Percentiles rank a stretch among this genome's conserved stretches.
These are phyloP conservation scores for Xestia c-nigrum DNA, from an alignment of 2,888 invertebrate genomes.

Conservation along the genomic window DNA sequence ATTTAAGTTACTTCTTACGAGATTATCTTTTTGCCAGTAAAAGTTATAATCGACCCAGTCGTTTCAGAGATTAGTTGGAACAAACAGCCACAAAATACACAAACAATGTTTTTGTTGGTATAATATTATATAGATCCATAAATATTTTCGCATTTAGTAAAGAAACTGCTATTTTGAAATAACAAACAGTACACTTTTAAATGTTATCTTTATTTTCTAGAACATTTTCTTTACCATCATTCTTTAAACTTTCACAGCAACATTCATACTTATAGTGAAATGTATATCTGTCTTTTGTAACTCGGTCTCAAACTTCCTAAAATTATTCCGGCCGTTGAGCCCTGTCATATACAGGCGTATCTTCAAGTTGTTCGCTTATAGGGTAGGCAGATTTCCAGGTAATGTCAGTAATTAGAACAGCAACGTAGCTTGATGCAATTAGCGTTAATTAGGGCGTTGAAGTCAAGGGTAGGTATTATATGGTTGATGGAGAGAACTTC, in stretches of 20 bases:
- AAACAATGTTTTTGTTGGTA: too few species aligned
- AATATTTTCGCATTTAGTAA: too few species aligned
- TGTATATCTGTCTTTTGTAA: conserved; percentile 9
- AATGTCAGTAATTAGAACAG: background rate
- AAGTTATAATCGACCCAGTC: too few species aligned
- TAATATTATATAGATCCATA: too few species aligned
- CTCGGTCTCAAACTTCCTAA: conserved; percentile 32
- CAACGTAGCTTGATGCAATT: background rate
- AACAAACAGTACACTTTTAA: background rate
- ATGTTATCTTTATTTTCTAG: background rate
- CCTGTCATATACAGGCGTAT: conserved; percentile 40
- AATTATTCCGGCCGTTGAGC: conserved; percentile 45
- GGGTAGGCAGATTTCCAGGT: background rate
- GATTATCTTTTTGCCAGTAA: too few species aligned
- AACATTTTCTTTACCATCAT: background rate
- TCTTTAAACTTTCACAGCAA: background rate
- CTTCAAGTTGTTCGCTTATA: background rate
- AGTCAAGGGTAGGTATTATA: background rate
- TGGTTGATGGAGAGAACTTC: too few species aligned
- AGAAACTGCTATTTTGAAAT: too few species aligned
- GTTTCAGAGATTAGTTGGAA: too few species aligned
- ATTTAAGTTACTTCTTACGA: too few species aligned
- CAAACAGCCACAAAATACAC: too few species aligned
- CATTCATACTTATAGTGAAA: conserved; percentile 12
- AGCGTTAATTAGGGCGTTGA: conserved; percentile 5